Evolutionary conservation across 2,888 invertebrate genomes (phyloP).

Genomic region (Drosophila quinaria): DNA sequence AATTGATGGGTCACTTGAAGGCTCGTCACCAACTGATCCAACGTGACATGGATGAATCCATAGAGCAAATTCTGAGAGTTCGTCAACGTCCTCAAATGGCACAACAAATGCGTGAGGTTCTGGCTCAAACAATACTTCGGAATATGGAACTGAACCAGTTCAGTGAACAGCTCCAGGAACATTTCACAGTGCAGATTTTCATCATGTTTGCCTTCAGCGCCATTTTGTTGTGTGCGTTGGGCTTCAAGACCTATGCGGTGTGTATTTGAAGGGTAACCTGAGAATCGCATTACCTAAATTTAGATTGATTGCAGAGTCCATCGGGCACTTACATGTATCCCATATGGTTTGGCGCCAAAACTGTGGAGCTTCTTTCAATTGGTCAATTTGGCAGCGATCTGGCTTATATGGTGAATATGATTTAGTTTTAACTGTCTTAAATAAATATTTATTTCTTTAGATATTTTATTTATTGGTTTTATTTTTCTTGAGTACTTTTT

Average conservation of each 20-base stretch:
- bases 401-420: conserved; percentile 55
- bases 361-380: conserved; percentile 64
- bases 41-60: conserved; percentile 51
- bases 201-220: conserved; percentile 75
- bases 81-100: conserved; percentile 41
- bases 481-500: too few species aligned
- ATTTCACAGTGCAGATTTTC: conserved; percentile 76
- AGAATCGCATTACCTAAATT: background rate
- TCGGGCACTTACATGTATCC: conserved; percentile 56
- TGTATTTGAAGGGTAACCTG: background rate
- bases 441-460: too few species aligned
- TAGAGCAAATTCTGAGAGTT: conserved; percentile 46
- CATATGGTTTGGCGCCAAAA: conserved; percentile 74
- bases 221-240: conserved; percentile 67
- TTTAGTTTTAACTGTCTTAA: background rate
- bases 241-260: conserved; percentile 73
- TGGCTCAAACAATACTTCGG: conserved; percentile 50
- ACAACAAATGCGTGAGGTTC: conserved; percentile 44
- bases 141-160: conserved; percentile 70
- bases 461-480: too few species aligned
- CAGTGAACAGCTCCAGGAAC: conserved; percentile 60
- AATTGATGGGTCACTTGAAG: conserved; percentile 71
- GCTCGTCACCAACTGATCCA: conserved; percentile 71
- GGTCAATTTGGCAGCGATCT: conserved; percentile 74
- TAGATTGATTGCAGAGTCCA: conserved; percentile 68